Conservation (phyloP, 2,888 invertebrate species). For the Trileptium ribeirensis region DNA sequence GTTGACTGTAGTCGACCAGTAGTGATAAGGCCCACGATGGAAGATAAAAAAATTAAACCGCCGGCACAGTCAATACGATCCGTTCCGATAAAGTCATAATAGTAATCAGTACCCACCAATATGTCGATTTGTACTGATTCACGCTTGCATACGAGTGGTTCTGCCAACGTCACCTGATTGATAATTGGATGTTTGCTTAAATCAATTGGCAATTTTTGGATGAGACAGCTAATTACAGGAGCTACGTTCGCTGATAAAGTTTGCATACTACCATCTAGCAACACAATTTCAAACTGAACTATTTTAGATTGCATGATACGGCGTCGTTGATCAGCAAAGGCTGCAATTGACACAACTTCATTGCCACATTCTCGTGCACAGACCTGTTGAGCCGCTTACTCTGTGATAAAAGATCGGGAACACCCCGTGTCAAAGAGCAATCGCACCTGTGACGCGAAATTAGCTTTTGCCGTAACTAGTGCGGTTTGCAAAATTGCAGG, state of each 20-base stretch:
- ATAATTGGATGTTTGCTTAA: no score
- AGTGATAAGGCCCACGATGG: no score
- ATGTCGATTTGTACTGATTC: no score
- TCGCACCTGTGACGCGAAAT: not conserved
- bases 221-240: no score
- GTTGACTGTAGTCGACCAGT: no score
- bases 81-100: no score
- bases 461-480: not conserved
- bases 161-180: no score
- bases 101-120: no score
- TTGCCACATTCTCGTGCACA: not conserved
- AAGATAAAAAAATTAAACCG: not conserved
- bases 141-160: no score
- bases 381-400: not conserved
- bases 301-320: not conserved
- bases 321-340: not conserved
- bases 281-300: not conserved
- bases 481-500: no score
- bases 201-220: no score
- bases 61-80: not conserved
- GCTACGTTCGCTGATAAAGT: not conserved
- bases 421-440: constrained; percentile 10
- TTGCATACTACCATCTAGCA: not conserved
- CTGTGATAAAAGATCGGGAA: not conserved
- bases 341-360: not conserved